Percentiles rank a stretch among this genome's conserved stretches.
Evolutionary conservation across 2,797 vertebrate genomes (phyloP).

Genomic region (Pseudomugil tenellus): DNA sequence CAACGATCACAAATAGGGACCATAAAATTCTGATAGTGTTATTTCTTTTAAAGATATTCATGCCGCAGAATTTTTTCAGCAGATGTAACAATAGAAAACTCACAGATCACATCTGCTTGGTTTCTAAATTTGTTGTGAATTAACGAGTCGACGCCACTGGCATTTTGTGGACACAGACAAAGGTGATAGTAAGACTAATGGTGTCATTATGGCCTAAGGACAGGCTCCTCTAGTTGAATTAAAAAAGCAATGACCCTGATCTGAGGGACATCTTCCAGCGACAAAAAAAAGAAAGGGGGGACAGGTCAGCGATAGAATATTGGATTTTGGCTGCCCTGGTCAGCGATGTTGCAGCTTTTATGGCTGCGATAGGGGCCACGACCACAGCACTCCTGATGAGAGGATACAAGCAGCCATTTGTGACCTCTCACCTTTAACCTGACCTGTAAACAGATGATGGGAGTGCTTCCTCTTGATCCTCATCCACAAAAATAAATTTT

Average conservation of each 20-base stretch:
- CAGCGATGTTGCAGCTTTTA: conserved; percentile 81
- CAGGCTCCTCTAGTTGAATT: conserved; percentile 79
- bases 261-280: conserved; percentile 68
- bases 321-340: conserved; percentile 82
- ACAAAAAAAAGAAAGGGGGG: conserved; percentile 65
- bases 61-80: background rate
- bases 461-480: conserved; percentile 41
- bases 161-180: conserved; percentile 63
- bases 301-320: conserved; percentile 80
- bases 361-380: conserved; percentile 71
- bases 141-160: conserved; percentile 47
- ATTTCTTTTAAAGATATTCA: conserved; percentile 6
- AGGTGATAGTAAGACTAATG: conserved; percentile 78
- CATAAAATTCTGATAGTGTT: conserved; percentile 42
- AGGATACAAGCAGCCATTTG: conserved; percentile 86
- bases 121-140: conserved; percentile 53
- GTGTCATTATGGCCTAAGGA: conserved; percentile 72
- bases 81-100: background rate
- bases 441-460: conserved; percentile 72
- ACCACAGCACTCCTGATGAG: conserved; percentile 78
- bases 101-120: background rate
- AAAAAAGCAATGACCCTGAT: conserved; percentile 82
- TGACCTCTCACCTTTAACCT: conserved; percentile 84
- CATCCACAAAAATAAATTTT: conserved; percentile 22
- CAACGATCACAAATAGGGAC: conserved; percentile 42